Conservation (phyloP, 2,888 invertebrate genomes). For the Thymelicus acteon region DNA sequence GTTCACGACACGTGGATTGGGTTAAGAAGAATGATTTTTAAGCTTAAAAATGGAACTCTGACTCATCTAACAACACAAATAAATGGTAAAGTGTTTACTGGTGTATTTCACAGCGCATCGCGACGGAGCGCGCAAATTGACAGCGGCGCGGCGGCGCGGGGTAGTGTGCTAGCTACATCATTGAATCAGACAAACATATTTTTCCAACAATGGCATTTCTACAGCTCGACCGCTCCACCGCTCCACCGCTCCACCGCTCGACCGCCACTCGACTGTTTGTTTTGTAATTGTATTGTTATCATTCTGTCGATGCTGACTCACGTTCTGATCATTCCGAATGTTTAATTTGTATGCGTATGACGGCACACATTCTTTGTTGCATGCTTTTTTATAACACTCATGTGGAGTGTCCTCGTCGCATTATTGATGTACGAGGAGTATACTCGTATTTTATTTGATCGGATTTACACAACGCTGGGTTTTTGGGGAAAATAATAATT, state of each 20-base stretch:
- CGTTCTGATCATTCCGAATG: neutral
- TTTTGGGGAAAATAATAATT: too few relatives aligned
- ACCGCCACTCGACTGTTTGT: constrained; percentile 18
- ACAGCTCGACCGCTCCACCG: too few relatives aligned
- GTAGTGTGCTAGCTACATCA: constrained; percentile 5
- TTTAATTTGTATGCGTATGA: neutral
- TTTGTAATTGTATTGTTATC: constrained; percentile 19
- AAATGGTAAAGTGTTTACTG: constrained; percentile 4
- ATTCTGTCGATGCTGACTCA: neutral
- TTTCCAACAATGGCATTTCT: constrained; percentile 21
- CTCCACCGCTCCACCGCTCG: neutral
- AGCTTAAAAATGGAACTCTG: too few relatives aligned
- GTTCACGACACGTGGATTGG: too few relatives aligned
- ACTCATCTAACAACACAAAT: neutral
- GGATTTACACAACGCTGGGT: too few relatives aligned
- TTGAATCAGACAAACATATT: constrained; percentile 25
- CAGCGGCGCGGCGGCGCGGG: constrained; percentile 10
- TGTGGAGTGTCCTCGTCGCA: too few relatives aligned
- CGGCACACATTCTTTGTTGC: neutral
- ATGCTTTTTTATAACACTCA: neutral
- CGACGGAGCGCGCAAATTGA: constrained; percentile 22
- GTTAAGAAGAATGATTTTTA: too few relatives aligned
- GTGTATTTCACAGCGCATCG: constrained; percentile 9
- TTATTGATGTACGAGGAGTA: too few relatives aligned
- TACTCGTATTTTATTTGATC: too few relatives aligned